Evolutionary conservation across 2,888 invertebrate genomes (phyloP).

Genomic region (Rhingia rostrata): DNA sequence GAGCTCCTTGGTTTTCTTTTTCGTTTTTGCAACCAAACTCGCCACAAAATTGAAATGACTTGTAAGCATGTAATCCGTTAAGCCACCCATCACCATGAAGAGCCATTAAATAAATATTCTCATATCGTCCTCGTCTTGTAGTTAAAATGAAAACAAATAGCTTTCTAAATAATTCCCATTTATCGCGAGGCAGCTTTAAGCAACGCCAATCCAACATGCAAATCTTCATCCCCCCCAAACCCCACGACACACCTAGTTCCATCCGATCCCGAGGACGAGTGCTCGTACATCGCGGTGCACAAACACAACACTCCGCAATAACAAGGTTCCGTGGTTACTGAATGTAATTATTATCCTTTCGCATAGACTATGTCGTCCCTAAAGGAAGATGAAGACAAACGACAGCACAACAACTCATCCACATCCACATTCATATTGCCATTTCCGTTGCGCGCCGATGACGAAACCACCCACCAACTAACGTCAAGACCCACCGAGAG

Average conservation of each 20-base stretch:
- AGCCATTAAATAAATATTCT: constrained; percentile 4
- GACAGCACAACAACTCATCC: background rate
- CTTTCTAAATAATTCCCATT: constrained; percentile 58
- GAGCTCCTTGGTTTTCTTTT: background rate
- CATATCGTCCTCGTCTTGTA: constrained; percentile 5
- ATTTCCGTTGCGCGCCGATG: no score
- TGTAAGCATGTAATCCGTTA: constrained; percentile 18
- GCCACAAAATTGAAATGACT: constrained; percentile 39
- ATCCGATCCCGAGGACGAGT: constrained; percentile 1
- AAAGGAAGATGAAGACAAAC: constrained; percentile 9
- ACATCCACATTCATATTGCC: no score
- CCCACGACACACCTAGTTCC: no score
- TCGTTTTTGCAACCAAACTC: constrained; percentile 28
- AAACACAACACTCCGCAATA: constrained; percentile 5
- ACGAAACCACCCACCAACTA: background rate
- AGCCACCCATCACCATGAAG: constrained; percentile 16
- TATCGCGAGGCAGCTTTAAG: constrained; percentile 12
- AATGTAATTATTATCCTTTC: constrained; percentile 43
- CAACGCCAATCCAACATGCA: constrained; percentile 56
- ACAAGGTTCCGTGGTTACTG: constrained; percentile 11
- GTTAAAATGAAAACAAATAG: constrained; percentile 54
- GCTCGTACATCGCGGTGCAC: constrained; percentile 16
- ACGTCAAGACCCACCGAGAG: constrained; percentile 18
- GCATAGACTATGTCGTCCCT: constrained; percentile 16
- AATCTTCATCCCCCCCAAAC: constrained; percentile 24